Percentiles rank a stretch among this genome's conserved stretches.
Conservation (phyloP, 2,113 vertebrate species). For the Enhydra lutris region DNA sequence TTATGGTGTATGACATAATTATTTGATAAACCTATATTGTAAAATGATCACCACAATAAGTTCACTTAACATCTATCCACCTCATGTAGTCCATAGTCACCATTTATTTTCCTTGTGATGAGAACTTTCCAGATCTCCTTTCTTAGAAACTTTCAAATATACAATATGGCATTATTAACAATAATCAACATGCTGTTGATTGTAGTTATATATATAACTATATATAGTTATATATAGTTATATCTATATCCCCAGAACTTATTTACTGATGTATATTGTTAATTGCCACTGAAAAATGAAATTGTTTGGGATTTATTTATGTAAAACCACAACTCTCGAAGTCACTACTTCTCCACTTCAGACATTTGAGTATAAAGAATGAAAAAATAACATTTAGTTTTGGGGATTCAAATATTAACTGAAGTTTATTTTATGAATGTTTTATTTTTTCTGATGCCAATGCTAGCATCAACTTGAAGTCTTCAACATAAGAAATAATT, state of each 20-base stretch:
- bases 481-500: not conserved
- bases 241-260: not conserved
- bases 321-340: not conserved
- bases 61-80: not conserved
- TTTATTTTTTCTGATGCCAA: not conserved
- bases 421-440: not conserved
- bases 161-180: not conserved
- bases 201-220: too few relatives aligned
- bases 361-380: not conserved
- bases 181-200: not conserved
- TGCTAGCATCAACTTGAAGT: not conserved
- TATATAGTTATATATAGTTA: too few relatives aligned
- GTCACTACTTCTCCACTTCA: not conserved
- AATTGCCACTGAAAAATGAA: not conserved
- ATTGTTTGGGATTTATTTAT: not conserved
- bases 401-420: not conserved
- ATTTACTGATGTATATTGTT: not conserved
- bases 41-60: not conserved
- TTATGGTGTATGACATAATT: not conserved
- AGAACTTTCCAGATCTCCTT: not conserved
- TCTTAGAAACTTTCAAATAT: not conserved
- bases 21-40: not conserved
- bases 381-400: not conserved
- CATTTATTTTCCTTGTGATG: not conserved
- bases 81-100: not conserved